These are phyloP conservation scores for Esperia sulphurella DNA, from an alignment of 2,888 invertebrate species.

Conservation along the genomic window DNA sequence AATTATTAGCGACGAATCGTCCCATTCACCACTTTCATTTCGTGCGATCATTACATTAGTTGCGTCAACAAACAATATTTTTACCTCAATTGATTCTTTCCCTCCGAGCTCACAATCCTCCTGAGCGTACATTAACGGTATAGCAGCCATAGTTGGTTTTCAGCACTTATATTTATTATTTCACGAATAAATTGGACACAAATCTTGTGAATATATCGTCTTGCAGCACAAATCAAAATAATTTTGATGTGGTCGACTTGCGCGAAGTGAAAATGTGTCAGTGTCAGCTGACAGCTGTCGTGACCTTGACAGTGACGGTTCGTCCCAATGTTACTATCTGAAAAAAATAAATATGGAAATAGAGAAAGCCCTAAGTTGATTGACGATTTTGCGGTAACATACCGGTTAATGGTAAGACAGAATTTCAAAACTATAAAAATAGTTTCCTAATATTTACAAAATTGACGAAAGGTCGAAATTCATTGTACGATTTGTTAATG, in stretches of 20 bases:
- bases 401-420: too few species aligned
- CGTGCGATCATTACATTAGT: not conserved
- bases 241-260: not conserved
- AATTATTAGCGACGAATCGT: constrained; percentile 5
- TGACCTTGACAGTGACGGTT: not conserved
- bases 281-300: not conserved
- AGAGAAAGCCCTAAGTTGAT: not conserved
- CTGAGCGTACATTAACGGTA: constrained; percentile 81
- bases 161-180: constrained; percentile 1
- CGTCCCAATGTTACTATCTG: not conserved
- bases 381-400: too few species aligned
- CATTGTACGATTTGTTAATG: too few species aligned
- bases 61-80: constrained; percentile 2
- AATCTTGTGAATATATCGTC: not conserved
- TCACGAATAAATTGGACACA: not conserved
- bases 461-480: too few species aligned
- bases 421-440: too few species aligned
- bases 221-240: not conserved
- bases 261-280: not conserved
- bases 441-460: too few species aligned
- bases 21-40: constrained; percentile 11
- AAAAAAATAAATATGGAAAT: not conserved
- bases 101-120: constrained; percentile 84
- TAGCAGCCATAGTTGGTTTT: constrained; percentile 58
- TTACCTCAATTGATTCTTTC: constrained; percentile 77